phyloP scores from a whole-genome alignment of 2,113 vertebrate species.

The Dendrocopos noguchii region DNA sequence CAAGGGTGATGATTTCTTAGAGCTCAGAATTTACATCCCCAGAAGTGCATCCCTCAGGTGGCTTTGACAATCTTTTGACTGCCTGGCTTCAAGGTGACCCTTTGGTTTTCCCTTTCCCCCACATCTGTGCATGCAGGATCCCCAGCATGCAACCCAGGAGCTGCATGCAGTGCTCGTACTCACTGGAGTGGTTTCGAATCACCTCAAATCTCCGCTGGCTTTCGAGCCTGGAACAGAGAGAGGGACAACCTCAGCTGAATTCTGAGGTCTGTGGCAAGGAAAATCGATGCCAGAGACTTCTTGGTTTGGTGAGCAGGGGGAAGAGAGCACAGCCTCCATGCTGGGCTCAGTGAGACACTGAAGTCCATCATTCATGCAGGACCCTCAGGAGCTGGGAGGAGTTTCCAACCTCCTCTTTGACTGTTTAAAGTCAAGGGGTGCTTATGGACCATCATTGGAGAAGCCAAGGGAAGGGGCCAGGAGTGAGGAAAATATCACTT shows the following conservation, averaged over 20 bases:
- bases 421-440: not conserved
- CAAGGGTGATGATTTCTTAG: not conserved
- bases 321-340: rapidly evolving
- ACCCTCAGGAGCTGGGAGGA: rapidly evolving
- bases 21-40: not conserved
- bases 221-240: slow-evolving; percentile 48
- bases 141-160: rapidly evolving
- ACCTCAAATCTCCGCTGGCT: slow-evolving; percentile 25
- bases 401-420: not conserved
- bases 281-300: not conserved
- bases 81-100: not conserved
- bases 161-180: not conserved
- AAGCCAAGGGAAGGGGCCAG: not conserved
- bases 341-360: not conserved
- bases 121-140: rapidly evolving
- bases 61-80: not conserved
- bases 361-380: rapidly evolving
- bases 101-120: not conserved
- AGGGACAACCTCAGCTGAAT: not conserved
- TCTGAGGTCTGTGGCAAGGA: not conserved
- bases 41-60: not conserved
- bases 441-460: not conserved
- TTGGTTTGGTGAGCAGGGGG: not conserved
- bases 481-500: not conserved
- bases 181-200: slow-evolving; percentile 54